Percentiles rank a stretch among this genome's conserved stretches.
phyloP scores from a whole-genome alignment of 1,140 invertebrate genomes.

The Teleogryllus occipitalis region DNA sequence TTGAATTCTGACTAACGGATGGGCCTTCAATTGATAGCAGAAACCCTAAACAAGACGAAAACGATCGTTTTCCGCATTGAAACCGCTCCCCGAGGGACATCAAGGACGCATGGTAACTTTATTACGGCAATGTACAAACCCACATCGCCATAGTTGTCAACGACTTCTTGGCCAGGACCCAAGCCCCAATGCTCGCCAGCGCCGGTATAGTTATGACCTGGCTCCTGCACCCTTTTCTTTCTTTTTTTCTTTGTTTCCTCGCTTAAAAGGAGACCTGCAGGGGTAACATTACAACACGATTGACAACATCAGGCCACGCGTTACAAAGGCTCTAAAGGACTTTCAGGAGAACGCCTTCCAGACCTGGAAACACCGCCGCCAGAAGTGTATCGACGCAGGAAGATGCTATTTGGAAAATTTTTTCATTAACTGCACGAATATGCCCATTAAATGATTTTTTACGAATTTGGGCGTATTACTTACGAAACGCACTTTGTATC shows the following conservation, averaged over 20 bases:
- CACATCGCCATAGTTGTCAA: slow-evolving; percentile 8
- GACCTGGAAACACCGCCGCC: too few species aligned
- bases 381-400: too few species aligned
- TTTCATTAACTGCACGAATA: too few species aligned
- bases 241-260: slow-evolving; percentile 12
- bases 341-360: background rate
- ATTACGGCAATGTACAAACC: background rate
- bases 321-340: slow-evolving; percentile 16
- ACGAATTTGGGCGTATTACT: too few species aligned
- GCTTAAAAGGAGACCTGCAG: slow-evolving; percentile 3
- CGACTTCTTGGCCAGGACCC: slow-evolving; percentile 11
- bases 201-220: background rate
- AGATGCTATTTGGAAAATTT: too few species aligned
- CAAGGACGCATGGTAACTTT: slow-evolving; percentile 7
- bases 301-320: too few species aligned
- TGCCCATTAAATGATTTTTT: too few species aligned
- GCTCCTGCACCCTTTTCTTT: background rate
- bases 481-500: too few species aligned
- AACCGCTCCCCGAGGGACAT: slow-evolving; percentile 6
- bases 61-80: slow-evolving; percentile 15
- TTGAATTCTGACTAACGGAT: slow-evolving; percentile 14
- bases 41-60: slow-evolving; percentile 14
- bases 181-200: background rate
- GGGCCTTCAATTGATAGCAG: slow-evolving; percentile 7
- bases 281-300: slow-evolving; percentile 7